A percentile compares a stretch with the other conserved stretches of the same genome.
phyloP scores from a whole-genome alignment of 2,888 invertebrate species.

The Drosophila nigricruria region DNA sequence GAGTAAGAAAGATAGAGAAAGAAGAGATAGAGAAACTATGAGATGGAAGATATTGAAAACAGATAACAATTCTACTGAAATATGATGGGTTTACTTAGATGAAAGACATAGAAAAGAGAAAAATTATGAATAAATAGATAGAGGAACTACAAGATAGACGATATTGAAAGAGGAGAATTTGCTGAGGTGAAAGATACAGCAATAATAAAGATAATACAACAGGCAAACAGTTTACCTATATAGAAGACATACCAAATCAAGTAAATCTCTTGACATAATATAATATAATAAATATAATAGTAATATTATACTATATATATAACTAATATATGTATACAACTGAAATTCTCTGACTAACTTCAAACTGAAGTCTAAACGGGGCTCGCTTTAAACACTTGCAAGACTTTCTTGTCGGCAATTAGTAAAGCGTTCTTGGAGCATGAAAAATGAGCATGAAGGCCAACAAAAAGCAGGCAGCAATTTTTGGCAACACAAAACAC shows the following conservation, averaged over 20 bases:
- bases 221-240: no score
- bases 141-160: no score
- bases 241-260: no score
- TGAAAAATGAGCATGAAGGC: conserved; percentile 51
- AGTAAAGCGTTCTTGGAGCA: conserved; percentile 42
- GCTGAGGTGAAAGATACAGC: no score
- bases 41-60: not conserved
- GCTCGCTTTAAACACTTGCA: not conserved
- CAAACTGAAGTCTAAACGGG: not conserved
- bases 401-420: conserved; percentile 39
- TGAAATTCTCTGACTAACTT: not conserved
- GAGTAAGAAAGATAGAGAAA: not conserved
- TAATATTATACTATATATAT: no score
- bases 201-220: no score
- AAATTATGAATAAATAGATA: no score
- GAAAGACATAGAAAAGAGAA: no score
- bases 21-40: not conserved
- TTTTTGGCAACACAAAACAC: conserved; percentile 44
- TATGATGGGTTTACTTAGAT: not conserved
- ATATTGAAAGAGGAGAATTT: no score
- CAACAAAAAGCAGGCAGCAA: conserved; percentile 31
- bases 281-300: no score
- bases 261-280: no score
- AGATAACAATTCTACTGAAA: not conserved
- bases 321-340: not conserved